Conservation (phyloP, 2,888 invertebrate genomes). For the Polyommatus iphigenia region DNA sequence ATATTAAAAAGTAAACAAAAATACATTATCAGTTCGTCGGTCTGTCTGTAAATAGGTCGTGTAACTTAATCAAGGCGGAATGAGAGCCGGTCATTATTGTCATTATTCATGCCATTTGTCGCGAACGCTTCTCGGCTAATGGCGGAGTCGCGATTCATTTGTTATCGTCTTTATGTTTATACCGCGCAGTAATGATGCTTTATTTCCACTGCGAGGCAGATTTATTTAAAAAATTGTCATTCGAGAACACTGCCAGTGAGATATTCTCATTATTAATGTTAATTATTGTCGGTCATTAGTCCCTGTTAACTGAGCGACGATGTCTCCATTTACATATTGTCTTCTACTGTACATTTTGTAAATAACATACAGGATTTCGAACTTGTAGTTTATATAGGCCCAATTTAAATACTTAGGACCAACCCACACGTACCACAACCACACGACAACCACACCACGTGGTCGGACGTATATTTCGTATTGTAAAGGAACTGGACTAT, state of each 20-base stretch:
- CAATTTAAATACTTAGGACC: too few species aligned
- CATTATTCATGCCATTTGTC: constrained; percentile 38
- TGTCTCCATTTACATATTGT: too few species aligned
- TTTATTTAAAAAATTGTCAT: constrained; percentile 17
- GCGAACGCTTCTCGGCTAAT: constrained; percentile 30
- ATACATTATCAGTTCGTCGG: neutral
- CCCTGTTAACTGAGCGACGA: neutral
- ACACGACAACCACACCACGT: too few species aligned
- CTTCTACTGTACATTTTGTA: neutral
- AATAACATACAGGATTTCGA: neutral
- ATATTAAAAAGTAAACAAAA: neutral
- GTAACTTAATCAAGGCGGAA: constrained; percentile 37
- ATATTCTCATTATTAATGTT: neutral
- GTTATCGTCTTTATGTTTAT: constrained; percentile 31
- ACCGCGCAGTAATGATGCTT: constrained; percentile 26
- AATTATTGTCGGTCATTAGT: neutral
- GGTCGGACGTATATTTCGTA: too few species aligned
- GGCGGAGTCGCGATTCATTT: constrained; percentile 35
- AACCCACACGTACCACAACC: too few species aligned
- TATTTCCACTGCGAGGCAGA: neutral
- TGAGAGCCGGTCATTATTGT: constrained; percentile 32
- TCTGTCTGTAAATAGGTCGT: constrained; percentile 4
- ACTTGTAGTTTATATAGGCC: neutral
- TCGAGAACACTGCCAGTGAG: neutral
- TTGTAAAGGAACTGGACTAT: too few species aligned